A percentile compares a stretch with the other conserved stretches of the same genome.
Conservation (phyloP, 2,113 vertebrate species). For the Datnioides undecimradiatus region DNA sequence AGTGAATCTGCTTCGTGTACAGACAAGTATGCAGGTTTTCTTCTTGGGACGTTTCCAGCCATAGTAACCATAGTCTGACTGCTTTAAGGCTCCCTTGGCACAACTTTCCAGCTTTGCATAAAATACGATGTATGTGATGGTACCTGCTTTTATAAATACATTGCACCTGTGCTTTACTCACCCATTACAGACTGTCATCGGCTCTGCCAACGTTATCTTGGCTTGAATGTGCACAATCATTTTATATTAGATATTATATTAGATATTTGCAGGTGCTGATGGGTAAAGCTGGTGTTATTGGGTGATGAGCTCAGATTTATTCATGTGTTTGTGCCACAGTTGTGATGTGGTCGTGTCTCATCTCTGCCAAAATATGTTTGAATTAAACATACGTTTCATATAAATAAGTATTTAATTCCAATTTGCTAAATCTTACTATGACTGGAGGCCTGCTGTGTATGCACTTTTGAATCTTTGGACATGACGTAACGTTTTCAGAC, state of each 20-base stretch:
- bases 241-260: background rate
- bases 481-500: background rate
- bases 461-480: background rate
- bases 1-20: background rate
- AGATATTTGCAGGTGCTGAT: background rate
- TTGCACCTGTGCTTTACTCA: constrained; percentile 40
- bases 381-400: background rate
- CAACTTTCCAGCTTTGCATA: constrained; percentile 19
- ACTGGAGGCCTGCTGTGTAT: background rate
- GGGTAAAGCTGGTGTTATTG: background rate
- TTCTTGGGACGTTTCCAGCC: background rate
- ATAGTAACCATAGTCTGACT: constrained; percentile 63
- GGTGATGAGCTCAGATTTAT: background rate
- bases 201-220: background rate
- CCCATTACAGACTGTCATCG: constrained; percentile 5
- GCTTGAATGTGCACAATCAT: background rate
- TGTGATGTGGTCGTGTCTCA: background rate
- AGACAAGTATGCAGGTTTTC: background rate
- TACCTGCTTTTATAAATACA: constrained; percentile 71
- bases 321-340: background rate
- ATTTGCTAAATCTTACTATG: background rate
- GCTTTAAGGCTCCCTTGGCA: constrained; percentile 29
- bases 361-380: background rate
- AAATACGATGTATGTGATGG: constrained; percentile 62
- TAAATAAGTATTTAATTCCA: background rate